phyloP scores from a whole-genome alignment of 2,888 invertebrate species.

The Amblyjoppa proteus region DNA sequence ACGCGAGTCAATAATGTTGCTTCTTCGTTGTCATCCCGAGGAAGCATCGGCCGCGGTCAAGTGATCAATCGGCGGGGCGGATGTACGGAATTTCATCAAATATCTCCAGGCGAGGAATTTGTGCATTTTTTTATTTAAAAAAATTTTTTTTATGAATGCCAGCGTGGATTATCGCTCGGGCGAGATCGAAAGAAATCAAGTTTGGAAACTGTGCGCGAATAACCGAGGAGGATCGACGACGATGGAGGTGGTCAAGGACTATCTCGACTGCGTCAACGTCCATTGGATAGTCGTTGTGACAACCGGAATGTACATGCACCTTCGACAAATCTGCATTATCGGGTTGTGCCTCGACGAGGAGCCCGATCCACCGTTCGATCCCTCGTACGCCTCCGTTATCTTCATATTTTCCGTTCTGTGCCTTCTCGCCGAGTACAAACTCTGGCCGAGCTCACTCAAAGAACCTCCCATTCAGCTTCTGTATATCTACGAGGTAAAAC shows the following conservation, averaged over 20 bases:
- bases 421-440: conserved; percentile 81
- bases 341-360: conserved; percentile 80
- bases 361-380: conserved; percentile 75
- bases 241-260: conserved; percentile 80
- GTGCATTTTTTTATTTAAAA: neutral
- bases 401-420: conserved; percentile 82
- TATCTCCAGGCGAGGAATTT: neutral
- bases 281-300: conserved; percentile 82
- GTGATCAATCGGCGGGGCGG: neutral
- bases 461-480: conserved; percentile 82
- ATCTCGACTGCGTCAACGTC: conserved; percentile 76
- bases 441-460: conserved; percentile 83
- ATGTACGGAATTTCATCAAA: conserved; percentile 7
- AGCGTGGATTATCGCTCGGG: neutral
- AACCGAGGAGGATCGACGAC: neutral
- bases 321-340: conserved; percentile 82
- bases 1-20: conserved; percentile 18
- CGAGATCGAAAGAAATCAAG: conserved; percentile 14
- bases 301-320: conserved; percentile 82
- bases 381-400: conserved; percentile 80
- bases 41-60: neutral
- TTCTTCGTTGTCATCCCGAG: conserved; percentile 4
- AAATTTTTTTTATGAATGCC: neutral
- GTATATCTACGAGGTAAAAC: conserved; percentile 81
- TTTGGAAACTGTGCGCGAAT: neutral